phyloP scores from a whole-genome alignment of 2,888 invertebrate species.

The Ichneumon xanthorius region DNA sequence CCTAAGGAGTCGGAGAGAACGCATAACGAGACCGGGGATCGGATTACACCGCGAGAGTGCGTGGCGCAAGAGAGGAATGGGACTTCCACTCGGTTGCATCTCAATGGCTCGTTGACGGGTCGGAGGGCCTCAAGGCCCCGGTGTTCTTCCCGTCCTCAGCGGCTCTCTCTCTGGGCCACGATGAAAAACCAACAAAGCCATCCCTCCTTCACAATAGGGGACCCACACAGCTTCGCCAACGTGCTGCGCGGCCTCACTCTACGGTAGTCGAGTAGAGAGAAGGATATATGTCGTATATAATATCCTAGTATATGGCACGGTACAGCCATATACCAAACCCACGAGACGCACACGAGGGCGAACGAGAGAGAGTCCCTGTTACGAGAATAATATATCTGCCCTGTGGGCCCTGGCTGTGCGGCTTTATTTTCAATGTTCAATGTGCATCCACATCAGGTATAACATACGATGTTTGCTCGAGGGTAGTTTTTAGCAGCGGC shows the following conservation, averaged over 20 bases:
- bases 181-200: constrained; percentile 80
- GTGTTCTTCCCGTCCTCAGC: constrained; percentile 45
- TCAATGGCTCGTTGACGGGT: constrained; percentile 79
- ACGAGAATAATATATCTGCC: constrained; percentile 60
- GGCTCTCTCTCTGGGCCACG: constrained; percentile 65
- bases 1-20: constrained; percentile 51
- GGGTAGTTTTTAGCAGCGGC: constrained; percentile 40
- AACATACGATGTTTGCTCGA: constrained; percentile 52
- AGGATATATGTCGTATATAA: constrained; percentile 30
- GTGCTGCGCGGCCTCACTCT: constrained; percentile 37
- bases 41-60: constrained; percentile 73
- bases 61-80: constrained; percentile 72
- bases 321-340: background rate
- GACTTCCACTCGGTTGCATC: constrained; percentile 81
- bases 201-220: constrained; percentile 68
- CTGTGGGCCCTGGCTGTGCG: constrained; percentile 42
- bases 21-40: constrained; percentile 71
- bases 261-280: constrained; percentile 38
- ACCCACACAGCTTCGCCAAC: constrained; percentile 54
- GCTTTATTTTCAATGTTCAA: constrained; percentile 62
- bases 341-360: constrained; percentile 18
- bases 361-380: constrained; percentile 51
- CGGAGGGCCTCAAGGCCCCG: constrained; percentile 73
- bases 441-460: constrained; percentile 59
- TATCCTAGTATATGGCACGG: constrained; percentile 1